These are phyloP conservation scores for Panzeria rudis DNA, from an alignment of 2,888 invertebrate species.

Conservation along the genomic window DNA sequence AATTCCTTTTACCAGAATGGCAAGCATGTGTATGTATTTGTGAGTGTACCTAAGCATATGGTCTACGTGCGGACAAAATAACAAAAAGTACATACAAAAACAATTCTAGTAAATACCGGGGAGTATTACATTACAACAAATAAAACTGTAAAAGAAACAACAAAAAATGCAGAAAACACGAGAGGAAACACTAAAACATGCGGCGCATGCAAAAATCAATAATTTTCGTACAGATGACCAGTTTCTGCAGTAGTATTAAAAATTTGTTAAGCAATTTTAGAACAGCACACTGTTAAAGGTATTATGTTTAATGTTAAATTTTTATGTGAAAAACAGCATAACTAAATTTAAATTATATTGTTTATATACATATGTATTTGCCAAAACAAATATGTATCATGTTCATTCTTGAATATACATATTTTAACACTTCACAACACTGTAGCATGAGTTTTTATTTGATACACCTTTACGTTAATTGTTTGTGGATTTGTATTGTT, in stretches of 20 bases:
- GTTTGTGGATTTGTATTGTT: slow-evolving; percentile 29
- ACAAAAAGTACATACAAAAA: slow-evolving; percentile 51
- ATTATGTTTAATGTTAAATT: not conserved
- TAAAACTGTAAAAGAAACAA: slow-evolving; percentile 4
- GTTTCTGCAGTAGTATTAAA: slow-evolving; percentile 18
- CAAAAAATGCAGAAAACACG: slow-evolving; percentile 37
- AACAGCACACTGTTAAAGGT: not conserved
- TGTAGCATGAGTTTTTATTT: slow-evolving; percentile 36
- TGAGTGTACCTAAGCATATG: not conserved
- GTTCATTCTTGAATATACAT: not conserved
- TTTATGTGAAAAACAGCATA: not conserved
- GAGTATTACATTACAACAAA: slow-evolving; percentile 54
- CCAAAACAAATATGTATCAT: not conserved
- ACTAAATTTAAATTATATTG: slow-evolving; percentile 28
- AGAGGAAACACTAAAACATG: slow-evolving; percentile 58
- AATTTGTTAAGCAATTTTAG: not conserved
- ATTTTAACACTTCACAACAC: slow-evolving; percentile 63
- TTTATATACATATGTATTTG: too few species aligned
- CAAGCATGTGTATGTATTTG: not conserved
- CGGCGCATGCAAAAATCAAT: slow-evolving; percentile 70
- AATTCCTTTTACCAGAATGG: slow-evolving; percentile 56
- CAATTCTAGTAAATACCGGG: slow-evolving; percentile 61
- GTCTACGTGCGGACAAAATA: not conserved
- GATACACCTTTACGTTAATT: slow-evolving; percentile 59
- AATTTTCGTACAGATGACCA: slow-evolving; percentile 44